Evolutionary conservation across 2,113 vertebrate species (phyloP).

Genomic region (Alethe diademata): DNA sequence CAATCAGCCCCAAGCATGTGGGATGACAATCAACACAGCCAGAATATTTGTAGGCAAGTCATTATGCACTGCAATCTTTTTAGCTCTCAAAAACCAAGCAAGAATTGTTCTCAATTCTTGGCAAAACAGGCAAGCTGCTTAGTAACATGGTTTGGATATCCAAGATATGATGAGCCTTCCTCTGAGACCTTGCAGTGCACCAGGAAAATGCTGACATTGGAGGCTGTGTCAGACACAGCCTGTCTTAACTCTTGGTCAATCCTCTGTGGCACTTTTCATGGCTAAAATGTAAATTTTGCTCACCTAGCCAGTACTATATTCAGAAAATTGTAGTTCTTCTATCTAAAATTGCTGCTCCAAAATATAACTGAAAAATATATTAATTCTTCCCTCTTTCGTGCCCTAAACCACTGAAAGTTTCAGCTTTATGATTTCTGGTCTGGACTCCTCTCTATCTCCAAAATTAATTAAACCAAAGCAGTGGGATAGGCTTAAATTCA

Average conservation of each 20-base stretch:
- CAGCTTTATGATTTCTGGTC: not conserved
- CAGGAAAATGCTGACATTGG: not conserved
- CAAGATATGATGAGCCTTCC: not conserved
- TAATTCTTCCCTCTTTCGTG: not conserved
- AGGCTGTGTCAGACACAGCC: not conserved
- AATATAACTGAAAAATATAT: not conserved
- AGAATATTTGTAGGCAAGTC: not conserved
- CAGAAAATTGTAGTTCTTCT: not conserved
- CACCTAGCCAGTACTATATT: not conserved
- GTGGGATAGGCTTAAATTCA: slow-evolving; percentile 34
- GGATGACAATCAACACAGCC: not conserved
- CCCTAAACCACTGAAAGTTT: not conserved
- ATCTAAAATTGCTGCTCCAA: not conserved
- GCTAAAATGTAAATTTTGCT: not conserved
- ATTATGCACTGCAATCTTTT: not conserved
- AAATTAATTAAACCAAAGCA: slow-evolving; percentile 46
- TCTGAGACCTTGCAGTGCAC: not conserved
- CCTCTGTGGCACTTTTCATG: not conserved
- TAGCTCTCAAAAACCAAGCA: not conserved
- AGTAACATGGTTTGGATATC: not conserved
- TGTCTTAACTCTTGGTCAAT: not conserved
- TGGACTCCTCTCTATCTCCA: not conserved
- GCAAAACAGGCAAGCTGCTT: not conserved
- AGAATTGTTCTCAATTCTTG: slow-evolving; percentile 13
- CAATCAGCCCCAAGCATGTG: not conserved